Evolutionary conservation across 30 jellyfish, hydroid and myxozoan genomes (phyloP), one percentile per base, ranked within the genome.

Genomic region (Pseudorhiza aurosa): DNA sequence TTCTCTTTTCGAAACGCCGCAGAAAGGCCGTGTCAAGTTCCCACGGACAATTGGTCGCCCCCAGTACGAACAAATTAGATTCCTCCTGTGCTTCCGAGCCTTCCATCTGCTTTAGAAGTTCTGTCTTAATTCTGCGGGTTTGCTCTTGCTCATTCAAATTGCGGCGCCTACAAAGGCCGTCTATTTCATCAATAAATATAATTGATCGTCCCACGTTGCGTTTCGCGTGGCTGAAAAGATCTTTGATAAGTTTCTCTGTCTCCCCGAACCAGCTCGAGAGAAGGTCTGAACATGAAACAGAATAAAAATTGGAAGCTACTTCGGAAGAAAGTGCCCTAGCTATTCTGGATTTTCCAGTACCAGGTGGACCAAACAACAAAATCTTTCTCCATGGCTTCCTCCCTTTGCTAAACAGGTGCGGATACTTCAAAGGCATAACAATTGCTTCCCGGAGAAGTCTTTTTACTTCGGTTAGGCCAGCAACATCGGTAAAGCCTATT

Each of bases 11-110:
- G 57, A 93, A 93, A 22, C 99, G 89, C 26, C 99, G 87, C 49
- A 93, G 65, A 45, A 93, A 93, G 19, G 99, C 99, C 0, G 96
- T 81, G 64, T 93, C 99, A 4, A 93, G 79, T 45, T 93, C 99
- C 97, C 97, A 86, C 0, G 99, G 99, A 47, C 99, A 86, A 56
- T 93, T 93, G 2, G 99, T 93, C 11, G 99, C 97, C 39, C 99
- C 94, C 6, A 93, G 77, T 11, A 93, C 65, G 68, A 93, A 93
- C 46, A 87, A 64, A 43, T 77, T 51, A 10, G 62, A 19, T 37
- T 87, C 91, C n/a, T 81, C 95, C 24, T 43, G 72, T 28, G 74
- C 50, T 24, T 63, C 89, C 19, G 81, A 77, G 44, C 97, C 94
- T 68, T 93, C 99, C 95, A 93, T 86, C 60, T 93, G 99, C 77